Evolutionary conservation across 2,888 invertebrate species (phyloP).

Genomic region (Morpho deidamia): DNA sequence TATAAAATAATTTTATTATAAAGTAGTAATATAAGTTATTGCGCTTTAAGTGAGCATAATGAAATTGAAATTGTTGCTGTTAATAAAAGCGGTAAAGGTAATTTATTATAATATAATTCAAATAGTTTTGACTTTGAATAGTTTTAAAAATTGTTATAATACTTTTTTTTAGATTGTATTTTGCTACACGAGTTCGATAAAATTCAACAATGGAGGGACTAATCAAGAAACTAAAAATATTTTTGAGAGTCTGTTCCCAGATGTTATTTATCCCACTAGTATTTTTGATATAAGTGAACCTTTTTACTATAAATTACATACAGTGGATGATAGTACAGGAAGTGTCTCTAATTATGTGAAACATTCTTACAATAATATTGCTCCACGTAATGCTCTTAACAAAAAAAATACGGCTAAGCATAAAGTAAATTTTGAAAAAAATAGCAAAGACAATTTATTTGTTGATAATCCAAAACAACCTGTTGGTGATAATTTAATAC

Average conservation of each 20-base stretch:
- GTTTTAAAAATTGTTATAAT: neutral
- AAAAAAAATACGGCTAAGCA: slow-evolving; percentile 2
- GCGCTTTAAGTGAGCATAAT: neutral
- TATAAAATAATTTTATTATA: neutral
- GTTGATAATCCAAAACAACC: no score
- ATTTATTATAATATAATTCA: neutral
- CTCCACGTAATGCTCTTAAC: slow-evolving; percentile 4
- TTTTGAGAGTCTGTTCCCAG: slow-evolving; percentile 26
- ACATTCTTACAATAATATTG: slow-evolving; percentile 29
- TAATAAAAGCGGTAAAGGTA: neutral
- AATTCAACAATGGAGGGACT: neutral
- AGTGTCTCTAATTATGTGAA: slow-evolving; percentile 48
- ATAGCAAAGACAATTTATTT: neutral
- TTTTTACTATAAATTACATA: slow-evolving; percentile 38
- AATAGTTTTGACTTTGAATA: no score
- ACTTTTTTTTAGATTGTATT: neutral
- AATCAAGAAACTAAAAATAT: slow-evolving; percentile 2
- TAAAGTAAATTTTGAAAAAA: neutral
- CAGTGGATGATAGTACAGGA: slow-evolving; percentile 30
- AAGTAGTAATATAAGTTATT: neutral
- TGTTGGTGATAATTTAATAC: no score
- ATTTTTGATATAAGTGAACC: slow-evolving; percentile 44
- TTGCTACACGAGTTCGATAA: neutral
- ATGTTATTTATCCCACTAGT: slow-evolving; percentile 32
- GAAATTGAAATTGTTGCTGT: slow-evolving; percentile 1